Base-by-base conservation (phyloP, 2,797 vertebrate genomes). In the Tympanoctomys barrerae region DNA sequence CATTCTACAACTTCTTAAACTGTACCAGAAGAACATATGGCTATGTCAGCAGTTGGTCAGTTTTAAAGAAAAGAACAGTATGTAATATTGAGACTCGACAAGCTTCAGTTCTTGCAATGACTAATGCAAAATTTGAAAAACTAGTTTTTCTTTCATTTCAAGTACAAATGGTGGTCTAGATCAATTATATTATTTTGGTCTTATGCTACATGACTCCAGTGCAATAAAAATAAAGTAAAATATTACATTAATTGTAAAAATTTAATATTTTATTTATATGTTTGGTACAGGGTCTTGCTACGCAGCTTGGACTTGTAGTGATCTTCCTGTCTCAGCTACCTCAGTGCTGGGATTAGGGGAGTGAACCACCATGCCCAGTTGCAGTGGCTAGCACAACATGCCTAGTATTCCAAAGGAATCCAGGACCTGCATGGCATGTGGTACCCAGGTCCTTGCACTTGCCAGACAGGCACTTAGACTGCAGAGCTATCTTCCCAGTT, bases 151-250 rank as follows among this genome's bases (percentile, higher is more conserved):
- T 24, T 57, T 57, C 46, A 16, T 82, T 87, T 36, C 86, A 90
- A 12, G 7, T 21, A 86, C 7, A 22, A 54, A 22, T 11, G 75
- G 61, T 22, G 71, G 5, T 87, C 49, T 57, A 75, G 3, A 79
- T n/a, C 1, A 54, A 26, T 78, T 79, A 46, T 36, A 66, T 75
- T 54, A 54, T 49, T 75, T 90, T 2, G 3, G 90, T 89, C 22
- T 91, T 64, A 66, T 0, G 57, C 1, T 11, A 66, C 54, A 57
- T 19, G 14, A 12, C 81, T 19, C 89, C 13, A n/a, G 0, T 62
- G 2, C 94, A 92, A 28, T 70, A 81, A 90, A 94, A 84, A 68
- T 33, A 52, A 89, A 21, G 49, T 2, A 77, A 90, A 94, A 93
- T 16, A 59, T 7, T 46, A 33, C 54, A 64, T 82, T 73, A 1